Percentiles rank a stretch among this genome's conserved stretches.
Evolutionary conservation across 1,140 invertebrate genomes (phyloP).

Genomic region (Carposina sasakii): DNA sequence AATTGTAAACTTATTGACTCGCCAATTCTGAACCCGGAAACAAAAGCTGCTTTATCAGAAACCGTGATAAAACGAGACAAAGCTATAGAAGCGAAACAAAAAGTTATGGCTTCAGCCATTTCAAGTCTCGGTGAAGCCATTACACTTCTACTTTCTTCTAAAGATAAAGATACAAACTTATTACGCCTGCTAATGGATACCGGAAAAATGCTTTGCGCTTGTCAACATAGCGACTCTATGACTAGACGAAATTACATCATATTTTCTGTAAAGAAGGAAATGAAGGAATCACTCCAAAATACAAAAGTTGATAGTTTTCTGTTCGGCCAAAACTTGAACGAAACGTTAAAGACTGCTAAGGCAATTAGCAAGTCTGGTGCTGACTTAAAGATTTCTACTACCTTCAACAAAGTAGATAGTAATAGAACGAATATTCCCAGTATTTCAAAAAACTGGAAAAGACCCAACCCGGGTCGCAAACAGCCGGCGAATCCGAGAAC

Average conservation of each 20-base stretch:
- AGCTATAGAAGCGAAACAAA: conserved; percentile 10
- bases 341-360: conserved; percentile 6
- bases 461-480: neutral
- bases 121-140: conserved; percentile 5
- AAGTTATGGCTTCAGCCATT: conserved; percentile 6
- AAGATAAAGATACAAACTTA: conserved; percentile 3
- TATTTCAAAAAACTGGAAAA: conserved; percentile 7
- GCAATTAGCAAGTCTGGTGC: conserved; percentile 7
- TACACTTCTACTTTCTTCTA: conserved; percentile 1
- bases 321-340: conserved; percentile 8
- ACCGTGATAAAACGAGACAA: neutral
- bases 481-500: neutral
- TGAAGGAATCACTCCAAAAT: conserved; percentile 3
- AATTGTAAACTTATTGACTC: too few species aligned
- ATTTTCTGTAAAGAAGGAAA: conserved; percentile 5
- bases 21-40: neutral
- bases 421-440: neutral
- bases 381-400: neutral
- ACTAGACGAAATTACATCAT: conserved; percentile 1
- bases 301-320: conserved; percentile 6
- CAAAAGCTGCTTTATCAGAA: neutral
- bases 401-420: neutral
- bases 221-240: conserved; percentile 2
- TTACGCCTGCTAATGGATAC: conserved; percentile 8
- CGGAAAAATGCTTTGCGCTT: conserved; percentile 1